These are phyloP conservation scores for Pantherophis vulpinus DNA, from an alignment of 2,797 vertebrate genomes.

Conservation along the genomic window DNA sequence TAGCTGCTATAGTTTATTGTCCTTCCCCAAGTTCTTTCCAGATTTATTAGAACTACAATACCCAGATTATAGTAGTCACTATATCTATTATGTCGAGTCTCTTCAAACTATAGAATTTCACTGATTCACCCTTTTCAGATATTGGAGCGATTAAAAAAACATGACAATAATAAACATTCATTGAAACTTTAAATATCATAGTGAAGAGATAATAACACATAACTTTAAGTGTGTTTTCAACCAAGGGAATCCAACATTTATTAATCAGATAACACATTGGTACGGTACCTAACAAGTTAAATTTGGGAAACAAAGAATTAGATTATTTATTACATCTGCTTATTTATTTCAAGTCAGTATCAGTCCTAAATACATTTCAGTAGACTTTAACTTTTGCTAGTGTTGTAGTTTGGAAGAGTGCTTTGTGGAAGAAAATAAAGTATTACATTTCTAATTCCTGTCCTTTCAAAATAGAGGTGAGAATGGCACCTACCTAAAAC, in stretches of 20 bases:
- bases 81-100: background rate
- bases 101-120: background rate
- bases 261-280: background rate
- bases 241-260: background rate
- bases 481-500: background rate
- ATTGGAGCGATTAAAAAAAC: background rate
- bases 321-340: background rate
- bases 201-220: background rate
- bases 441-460: background rate
- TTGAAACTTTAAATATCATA: background rate
- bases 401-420: background rate
- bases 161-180: background rate
- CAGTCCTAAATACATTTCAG: background rate
- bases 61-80: background rate
- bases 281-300: background rate
- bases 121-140: background rate
- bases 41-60: background rate
- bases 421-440: background rate
- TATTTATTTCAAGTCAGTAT: background rate
- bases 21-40: background rate
- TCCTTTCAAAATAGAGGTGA: background rate
- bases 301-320: background rate
- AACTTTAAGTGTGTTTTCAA: background rate
- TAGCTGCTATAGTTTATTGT: background rate
- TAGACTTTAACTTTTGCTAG: background rate